These are phyloP conservation scores for Orthosia gothica DNA, from an alignment of 2,888 invertebrate species.

Conservation along the genomic window DNA sequence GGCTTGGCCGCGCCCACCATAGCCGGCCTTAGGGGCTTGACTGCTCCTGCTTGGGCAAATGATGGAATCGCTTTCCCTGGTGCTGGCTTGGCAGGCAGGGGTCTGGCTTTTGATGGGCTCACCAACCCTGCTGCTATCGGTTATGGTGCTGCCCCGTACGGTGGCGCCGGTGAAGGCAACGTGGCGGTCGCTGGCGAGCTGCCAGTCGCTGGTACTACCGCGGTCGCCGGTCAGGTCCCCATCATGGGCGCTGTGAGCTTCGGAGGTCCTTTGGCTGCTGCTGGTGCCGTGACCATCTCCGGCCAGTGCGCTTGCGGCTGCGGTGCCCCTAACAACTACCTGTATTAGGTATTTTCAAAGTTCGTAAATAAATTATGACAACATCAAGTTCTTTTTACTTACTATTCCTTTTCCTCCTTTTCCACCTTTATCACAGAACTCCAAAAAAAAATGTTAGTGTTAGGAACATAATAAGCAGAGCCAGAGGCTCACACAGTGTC, in stretches of 20 bases:
- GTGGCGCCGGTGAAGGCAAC: conserved; percentile 70
- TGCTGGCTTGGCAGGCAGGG: conserved; percentile 1
- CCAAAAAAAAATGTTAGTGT: too few relatives aligned
- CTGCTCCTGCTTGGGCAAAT: conserved; percentile 5
- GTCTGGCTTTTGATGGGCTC: conserved; percentile 26
- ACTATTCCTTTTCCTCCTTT: too few relatives aligned
- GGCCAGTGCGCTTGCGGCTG: conserved; percentile 69
- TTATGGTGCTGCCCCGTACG: conserved; percentile 56
- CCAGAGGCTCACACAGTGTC: too few relatives aligned
- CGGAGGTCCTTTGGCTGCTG: conserved; percentile 62
- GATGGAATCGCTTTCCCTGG: conserved; percentile 10
- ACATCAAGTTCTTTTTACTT: too few relatives aligned
- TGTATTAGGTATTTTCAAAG: too few relatives aligned
- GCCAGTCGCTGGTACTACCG: conserved; percentile 73
- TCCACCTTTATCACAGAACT: too few relatives aligned
- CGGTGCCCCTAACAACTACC: conserved; percentile 1
- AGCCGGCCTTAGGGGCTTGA: not conserved
- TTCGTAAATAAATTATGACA: too few relatives aligned
- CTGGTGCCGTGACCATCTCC: conserved; percentile 66
- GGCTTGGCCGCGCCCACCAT: conserved; percentile 12
- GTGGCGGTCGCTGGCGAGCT: conserved; percentile 74
- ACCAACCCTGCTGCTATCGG: conserved; percentile 24
- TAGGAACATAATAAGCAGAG: too few relatives aligned
- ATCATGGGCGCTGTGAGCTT: conserved; percentile 70
- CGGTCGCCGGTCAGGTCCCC: conserved; percentile 69